phyloP scores from a whole-genome alignment of 2,888 invertebrate species.

The Aspidiotus destructor region DNA sequence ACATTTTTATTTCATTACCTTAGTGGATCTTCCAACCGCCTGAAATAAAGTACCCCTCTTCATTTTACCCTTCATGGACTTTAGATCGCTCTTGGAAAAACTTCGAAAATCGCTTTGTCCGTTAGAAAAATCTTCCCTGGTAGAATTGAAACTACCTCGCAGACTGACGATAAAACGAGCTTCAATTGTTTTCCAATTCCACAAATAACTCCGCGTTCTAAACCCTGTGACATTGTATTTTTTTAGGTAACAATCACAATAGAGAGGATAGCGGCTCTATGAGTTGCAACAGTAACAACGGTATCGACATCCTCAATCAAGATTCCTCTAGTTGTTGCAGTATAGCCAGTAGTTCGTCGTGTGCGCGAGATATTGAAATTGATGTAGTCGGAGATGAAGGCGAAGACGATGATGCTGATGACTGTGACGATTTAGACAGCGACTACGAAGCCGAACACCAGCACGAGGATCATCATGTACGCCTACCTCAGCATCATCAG shows the following conservation, averaged over 20 bases:
- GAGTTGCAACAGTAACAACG: constrained; percentile 46
- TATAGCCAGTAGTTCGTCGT: constrained; percentile 47
- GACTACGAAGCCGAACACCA: constrained; percentile 49
- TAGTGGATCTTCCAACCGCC: no score
- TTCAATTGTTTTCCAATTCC: no score
- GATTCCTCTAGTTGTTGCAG: constrained; percentile 42
- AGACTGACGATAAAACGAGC: no score
- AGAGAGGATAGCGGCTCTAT: constrained; percentile 34
- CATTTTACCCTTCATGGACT: no score
- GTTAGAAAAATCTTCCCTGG: no score
- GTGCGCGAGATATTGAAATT: constrained; percentile 48
- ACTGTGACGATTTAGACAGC: constrained; percentile 72
- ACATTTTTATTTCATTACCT: no score
- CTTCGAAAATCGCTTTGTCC: no score
- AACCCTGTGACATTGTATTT: not conserved
- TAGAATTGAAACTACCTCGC: no score
- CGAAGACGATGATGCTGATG: constrained; percentile 56
- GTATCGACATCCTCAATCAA: constrained; percentile 45
- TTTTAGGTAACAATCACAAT: constrained; percentile 23
- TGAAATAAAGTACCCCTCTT: no score
- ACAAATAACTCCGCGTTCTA: no score
- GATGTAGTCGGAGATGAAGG: constrained; percentile 76
- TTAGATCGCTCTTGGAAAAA: no score
- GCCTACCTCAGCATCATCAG: no score
- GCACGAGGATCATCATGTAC: constrained; percentile 42